Conservation (phyloP, 2,797 vertebrate genomes). For the Aratinga solstitialis region DNA sequence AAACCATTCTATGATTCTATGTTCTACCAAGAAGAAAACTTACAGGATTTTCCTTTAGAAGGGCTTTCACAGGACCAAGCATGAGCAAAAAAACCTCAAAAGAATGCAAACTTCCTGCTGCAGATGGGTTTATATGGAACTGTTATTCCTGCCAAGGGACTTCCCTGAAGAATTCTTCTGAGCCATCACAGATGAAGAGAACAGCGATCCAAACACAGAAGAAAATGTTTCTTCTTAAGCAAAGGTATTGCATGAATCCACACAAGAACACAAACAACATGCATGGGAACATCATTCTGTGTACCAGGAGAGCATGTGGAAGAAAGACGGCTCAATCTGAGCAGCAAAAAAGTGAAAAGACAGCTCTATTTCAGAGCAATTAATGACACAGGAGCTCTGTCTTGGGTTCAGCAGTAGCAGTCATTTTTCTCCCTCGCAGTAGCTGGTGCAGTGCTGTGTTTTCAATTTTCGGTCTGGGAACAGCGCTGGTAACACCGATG, state of each 20-base stretch:
- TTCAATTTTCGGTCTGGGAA: no score
- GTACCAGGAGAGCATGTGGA: accelerated
- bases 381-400: not conserved
- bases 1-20: no score
- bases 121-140: not conserved
- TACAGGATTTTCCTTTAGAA: not conserved
- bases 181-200: not conserved
- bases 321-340: not conserved
- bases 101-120: not conserved
- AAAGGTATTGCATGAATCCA: not conserved
- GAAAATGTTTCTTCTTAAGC: not conserved
- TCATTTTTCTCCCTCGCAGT: no score
- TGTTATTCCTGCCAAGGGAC: not conserved
- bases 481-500: no score
- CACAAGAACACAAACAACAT: accelerated
- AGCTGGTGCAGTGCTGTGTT: no score
- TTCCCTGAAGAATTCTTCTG: not conserved
- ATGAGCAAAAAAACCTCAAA: not conserved
- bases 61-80: not conserved
- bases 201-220: not conserved
- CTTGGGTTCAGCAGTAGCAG: no score
- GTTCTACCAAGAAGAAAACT: not conserved
- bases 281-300: not conserved
- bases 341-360: not conserved
- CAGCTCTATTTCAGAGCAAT: not conserved